These are phyloP conservation scores for Eubasilissa regina DNA, from an alignment of 1,140 invertebrate species.

Conservation along the genomic window DNA sequence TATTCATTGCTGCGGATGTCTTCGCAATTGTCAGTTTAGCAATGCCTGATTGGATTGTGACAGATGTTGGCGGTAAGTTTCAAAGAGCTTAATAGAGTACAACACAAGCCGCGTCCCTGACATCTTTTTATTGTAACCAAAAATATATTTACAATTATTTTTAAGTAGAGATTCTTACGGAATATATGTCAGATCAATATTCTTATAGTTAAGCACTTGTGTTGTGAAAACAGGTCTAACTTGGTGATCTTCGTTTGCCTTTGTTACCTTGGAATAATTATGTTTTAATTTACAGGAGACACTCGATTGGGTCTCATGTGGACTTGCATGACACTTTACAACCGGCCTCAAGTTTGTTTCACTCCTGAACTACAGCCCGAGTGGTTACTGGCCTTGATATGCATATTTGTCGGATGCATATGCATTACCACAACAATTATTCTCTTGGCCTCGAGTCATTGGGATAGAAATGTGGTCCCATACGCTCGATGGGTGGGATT, in stretches of 20 bases:
- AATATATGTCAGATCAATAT: too few relatives aligned
- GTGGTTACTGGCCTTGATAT: slow-evolving; percentile 92
- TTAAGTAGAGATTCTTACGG: too few relatives aligned
- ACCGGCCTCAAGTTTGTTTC: slow-evolving; percentile 90
- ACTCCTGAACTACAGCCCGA: slow-evolving; percentile 89
- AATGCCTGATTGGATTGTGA: slow-evolving; percentile 97
- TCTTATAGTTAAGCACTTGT: background rate
- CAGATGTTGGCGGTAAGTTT: slow-evolving; percentile 87
- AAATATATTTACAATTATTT: too few relatives aligned
- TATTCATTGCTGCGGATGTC: slow-evolving; percentile 93
- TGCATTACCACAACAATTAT: slow-evolving; percentile 94
- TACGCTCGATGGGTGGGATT: slow-evolving; percentile 97
- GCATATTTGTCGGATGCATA: slow-evolving; percentile 93
- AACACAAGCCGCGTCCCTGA: too few relatives aligned
- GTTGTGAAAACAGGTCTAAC: slow-evolving; percentile 26
- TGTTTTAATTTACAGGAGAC: slow-evolving; percentile 76
- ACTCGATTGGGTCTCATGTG: slow-evolving; percentile 93
- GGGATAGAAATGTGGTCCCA: slow-evolving; percentile 91
- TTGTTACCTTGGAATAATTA: background rate
- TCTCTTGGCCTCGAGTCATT: slow-evolving; percentile 88
- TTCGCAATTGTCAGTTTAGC: slow-evolving; percentile 95
- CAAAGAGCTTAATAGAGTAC: background rate
- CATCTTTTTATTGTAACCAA: too few relatives aligned
- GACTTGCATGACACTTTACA: slow-evolving; percentile 94
- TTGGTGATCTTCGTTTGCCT: too few relatives aligned